Evolutionary conservation across 2,113 vertebrate genomes (phyloP), one percentile per base, ranked within the genome.

Genomic region (Cricetomys ansorgei): DNA sequence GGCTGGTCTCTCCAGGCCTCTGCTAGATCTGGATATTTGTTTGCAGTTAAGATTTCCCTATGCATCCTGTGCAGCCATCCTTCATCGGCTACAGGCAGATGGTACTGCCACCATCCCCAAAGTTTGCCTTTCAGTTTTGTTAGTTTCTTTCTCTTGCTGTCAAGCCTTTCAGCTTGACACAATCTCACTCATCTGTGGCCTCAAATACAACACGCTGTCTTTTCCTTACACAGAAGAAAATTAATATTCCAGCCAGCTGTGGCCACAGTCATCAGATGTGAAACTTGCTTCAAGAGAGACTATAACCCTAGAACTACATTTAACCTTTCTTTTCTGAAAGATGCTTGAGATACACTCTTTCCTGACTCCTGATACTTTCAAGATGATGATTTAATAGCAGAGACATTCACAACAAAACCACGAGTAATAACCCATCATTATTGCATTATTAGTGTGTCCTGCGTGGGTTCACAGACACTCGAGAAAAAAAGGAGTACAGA

Each of bases 301-400:
- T 0, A 12, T 27, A 69, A 37, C 17, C 62, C 59, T 77, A 45
- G 43, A 65, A 17, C 25, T 59, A 31, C 48, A 69, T 45, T 29
- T 48, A 53, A 88, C 80, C 11, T 48, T 65, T n/a, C n/a, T 91
- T 90, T 93, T 80, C 59, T 80, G 59, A 87, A 62, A 29, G 25
- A 81, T 77, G 25, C 91, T 43, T 76, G 67, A 92, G 31, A 85
- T 86, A 50, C 89, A 59, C 31, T 86, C 40, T 85, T 95, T 91
- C 45, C 64, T 79, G 79, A 95, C 4, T 19, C 19, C 17, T 12
- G 86, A 76, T 40, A 81, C 72, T 97, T 97, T 91, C 72, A 88
- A 55, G 65, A 81, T 45, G 90, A 59, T 62, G 23, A 43, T 92
- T 75, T 89, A 77, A 86, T 92, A 87, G 80, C 81, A 90, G 91